Conservation (phyloP, 2,113 vertebrate species). For the Anarhynchus alexandrinus region DNA sequence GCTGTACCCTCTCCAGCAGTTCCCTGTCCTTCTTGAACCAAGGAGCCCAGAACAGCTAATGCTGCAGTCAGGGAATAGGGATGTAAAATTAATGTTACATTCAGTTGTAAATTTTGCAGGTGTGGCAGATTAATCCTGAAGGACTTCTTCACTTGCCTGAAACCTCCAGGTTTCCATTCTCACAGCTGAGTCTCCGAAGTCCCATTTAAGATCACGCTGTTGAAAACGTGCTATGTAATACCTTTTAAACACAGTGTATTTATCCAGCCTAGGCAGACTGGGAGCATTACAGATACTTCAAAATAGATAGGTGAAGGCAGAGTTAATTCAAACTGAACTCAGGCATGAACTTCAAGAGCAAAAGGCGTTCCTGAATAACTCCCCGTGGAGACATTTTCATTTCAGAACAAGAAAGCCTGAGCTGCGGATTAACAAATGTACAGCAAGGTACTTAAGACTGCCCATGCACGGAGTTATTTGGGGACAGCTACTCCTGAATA, state of each 20-base stretch:
- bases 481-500: not conserved
- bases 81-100: not conserved
- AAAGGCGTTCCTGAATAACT: not conserved
- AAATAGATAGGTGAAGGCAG: not conserved
- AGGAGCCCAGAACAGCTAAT: not conserved
- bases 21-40: too few relatives aligned
- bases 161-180: not conserved
- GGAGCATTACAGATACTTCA: not conserved
- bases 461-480: not conserved
- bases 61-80: not conserved
- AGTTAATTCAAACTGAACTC: constrained; percentile 16
- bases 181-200: not conserved
- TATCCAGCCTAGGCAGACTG: not conserved
- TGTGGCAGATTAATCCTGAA: not conserved
- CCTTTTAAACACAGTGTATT: not conserved
- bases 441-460: not conserved
- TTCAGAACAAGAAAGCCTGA: not conserved
- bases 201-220: not conserved
- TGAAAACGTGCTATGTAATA: not conserved
- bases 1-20: too few relatives aligned
- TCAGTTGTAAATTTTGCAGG: not conserved
- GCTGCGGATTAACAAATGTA: not conserved
- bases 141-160: not conserved
- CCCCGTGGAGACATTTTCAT: not conserved
- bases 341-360: not conserved